phyloP scores from a whole-genome alignment of 1,140 invertebrate species.

The Lithobius niger region DNA sequence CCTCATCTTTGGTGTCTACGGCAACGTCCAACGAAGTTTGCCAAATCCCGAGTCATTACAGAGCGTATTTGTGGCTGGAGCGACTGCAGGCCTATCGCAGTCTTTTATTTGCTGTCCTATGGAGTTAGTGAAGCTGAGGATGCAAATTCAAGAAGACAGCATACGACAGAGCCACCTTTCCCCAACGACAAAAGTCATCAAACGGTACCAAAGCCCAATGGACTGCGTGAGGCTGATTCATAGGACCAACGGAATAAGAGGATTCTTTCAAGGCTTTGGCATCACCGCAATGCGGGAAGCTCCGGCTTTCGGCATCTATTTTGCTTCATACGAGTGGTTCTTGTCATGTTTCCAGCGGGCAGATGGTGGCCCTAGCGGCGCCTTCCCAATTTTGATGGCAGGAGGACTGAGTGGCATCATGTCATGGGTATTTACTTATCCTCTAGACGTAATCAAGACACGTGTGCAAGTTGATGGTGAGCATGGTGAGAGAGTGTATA shows the following conservation, averaged over 20 bases:
- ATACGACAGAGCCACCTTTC: constrained; percentile 4
- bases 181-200: constrained; percentile 2
- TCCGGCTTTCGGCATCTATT: constrained; percentile 56
- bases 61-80: constrained; percentile 57
- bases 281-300: constrained; percentile 52
- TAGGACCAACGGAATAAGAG: constrained; percentile 44
- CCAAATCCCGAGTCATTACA: constrained; percentile 39
- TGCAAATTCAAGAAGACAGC: constrained; percentile 44
- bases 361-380: constrained; percentile 25
- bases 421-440: constrained; percentile 76
- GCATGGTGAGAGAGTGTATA: constrained; percentile 39
- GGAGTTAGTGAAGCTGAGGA: constrained; percentile 70
- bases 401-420: constrained; percentile 67
- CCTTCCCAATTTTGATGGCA: constrained; percentile 48
- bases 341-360: constrained; percentile 31
- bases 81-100: constrained; percentile 57
- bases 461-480: constrained; percentile 62
- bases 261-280: constrained; percentile 56
- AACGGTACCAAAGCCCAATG: constrained; percentile 37
- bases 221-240: constrained; percentile 51
- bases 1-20: constrained; percentile 81
- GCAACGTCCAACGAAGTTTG: constrained; percentile 50
- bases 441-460: constrained; percentile 79
- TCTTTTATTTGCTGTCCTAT: constrained; percentile 68
- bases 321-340: constrained; percentile 52